phyloP scores from a whole-genome alignment of 2,888 invertebrate genomes.

The Drosophila subquinaria region DNA sequence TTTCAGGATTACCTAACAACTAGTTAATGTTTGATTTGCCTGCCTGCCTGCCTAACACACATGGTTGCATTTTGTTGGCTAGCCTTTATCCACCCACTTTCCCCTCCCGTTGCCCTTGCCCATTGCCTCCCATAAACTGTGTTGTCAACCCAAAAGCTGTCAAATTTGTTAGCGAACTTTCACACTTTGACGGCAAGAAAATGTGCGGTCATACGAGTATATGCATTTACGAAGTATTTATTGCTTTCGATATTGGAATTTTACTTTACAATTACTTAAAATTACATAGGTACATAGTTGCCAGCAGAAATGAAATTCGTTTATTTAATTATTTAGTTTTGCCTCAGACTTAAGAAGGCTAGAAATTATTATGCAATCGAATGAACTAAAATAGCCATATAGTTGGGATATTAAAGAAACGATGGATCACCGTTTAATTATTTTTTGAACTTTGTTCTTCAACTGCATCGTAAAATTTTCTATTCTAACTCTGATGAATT shows the following conservation, averaged over 20 bases:
- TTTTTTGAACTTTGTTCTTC: too few species aligned
- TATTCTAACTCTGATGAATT: too few species aligned
- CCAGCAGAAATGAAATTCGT: not conserved
- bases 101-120: not conserved
- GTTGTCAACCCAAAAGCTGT: conserved; percentile 47
- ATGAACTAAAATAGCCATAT: too few species aligned
- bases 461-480: too few species aligned
- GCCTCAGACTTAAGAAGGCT: too few species aligned
- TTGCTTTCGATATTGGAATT: conserved; percentile 10
- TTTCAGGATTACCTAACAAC: conserved; percentile 68
- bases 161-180: conserved; percentile 46
- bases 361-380: too few species aligned
- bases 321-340: not conserved
- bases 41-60: conserved; percentile 53
- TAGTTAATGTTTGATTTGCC: conserved; percentile 77
- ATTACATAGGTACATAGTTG: not conserved
- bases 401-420: too few species aligned
- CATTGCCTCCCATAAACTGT: conserved; percentile 18
- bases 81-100: conserved; percentile 13
- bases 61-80: conserved; percentile 59
- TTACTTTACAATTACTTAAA: conserved; percentile 25
- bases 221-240: conserved; percentile 8
- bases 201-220: conserved; percentile 25
- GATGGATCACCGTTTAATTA: too few species aligned
- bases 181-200: conserved; percentile 21